Conservation (phyloP, 2,797 vertebrate genomes). For the Sebastes nivosus region DNA sequence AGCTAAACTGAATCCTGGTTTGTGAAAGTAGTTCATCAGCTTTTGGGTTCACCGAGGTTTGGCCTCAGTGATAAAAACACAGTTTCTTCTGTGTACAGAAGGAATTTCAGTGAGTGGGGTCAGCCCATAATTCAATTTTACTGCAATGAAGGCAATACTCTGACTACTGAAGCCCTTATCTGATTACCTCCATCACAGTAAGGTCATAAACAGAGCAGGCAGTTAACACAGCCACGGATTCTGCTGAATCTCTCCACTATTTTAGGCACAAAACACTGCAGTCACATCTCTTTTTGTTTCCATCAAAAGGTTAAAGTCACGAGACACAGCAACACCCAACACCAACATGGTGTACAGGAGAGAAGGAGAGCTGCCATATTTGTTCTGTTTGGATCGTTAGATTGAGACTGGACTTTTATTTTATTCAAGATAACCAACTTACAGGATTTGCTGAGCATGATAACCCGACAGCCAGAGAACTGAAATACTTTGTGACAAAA, state of each 20-base stretch:
- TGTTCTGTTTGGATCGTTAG: background rate
- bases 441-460: background rate
- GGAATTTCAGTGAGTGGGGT: slow-evolving; percentile 17
- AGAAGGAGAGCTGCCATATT: background rate
- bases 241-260: background rate
- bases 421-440: background rate
- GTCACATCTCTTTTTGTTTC: background rate
- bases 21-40: slow-evolving; percentile 15
- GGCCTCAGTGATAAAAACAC: slow-evolving; percentile 10
- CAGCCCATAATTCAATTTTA: slow-evolving; percentile 26
- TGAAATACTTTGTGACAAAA: background rate
- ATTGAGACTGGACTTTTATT: background rate
- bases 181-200: slow-evolving; percentile 28
- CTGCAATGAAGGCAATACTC: slow-evolving; percentile 9
- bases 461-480: background rate
- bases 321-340: background rate
- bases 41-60: background rate
- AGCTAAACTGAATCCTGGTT: background rate
- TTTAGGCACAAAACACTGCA: background rate
- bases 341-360: background rate
- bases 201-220: background rate
- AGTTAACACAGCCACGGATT: background rate
- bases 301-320: background rate
- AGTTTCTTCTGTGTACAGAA: slow-evolving; percentile 32
- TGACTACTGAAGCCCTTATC: slow-evolving; percentile 29